Percentiles rank a stretch among this genome's conserved stretches.
Conservation (phyloP, 1,140 invertebrate species). For the Listronotus oregonensis region DNA sequence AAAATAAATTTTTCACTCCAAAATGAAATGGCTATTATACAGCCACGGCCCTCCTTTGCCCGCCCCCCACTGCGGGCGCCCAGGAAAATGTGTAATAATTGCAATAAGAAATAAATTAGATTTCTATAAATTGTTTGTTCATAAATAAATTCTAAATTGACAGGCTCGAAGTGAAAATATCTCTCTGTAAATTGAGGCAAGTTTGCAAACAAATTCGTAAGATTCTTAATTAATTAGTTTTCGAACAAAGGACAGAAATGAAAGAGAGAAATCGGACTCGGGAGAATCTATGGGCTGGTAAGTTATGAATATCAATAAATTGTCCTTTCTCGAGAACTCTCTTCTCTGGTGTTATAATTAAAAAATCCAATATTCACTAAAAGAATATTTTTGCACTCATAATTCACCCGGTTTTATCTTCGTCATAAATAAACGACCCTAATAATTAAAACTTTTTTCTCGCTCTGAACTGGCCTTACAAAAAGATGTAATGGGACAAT, state of each 20-base stretch:
- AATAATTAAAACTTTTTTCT: slow-evolving; percentile 58
- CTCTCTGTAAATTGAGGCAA: slow-evolving; percentile 2
- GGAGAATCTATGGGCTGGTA: slow-evolving; percentile 37
- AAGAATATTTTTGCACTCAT: slow-evolving; percentile 55
- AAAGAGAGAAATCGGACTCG: slow-evolving; percentile 26
- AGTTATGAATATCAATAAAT: slow-evolving; percentile 56
- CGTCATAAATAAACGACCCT: slow-evolving; percentile 58
- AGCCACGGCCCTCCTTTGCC: no score
- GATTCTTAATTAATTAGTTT: slow-evolving; percentile 33
- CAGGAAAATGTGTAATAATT: no score
- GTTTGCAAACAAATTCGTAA: slow-evolving; percentile 27
- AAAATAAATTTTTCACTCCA: no score
- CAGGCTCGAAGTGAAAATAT: no score
- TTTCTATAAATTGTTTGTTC: no score
- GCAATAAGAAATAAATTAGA: no score
- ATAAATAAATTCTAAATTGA: no score
- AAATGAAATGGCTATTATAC: no score
- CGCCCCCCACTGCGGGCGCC: no score
- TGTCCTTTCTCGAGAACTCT: slow-evolving; percentile 40
- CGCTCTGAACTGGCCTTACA: slow-evolving; percentile 44
- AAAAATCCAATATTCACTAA: slow-evolving; percentile 56
- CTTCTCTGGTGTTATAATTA: slow-evolving; percentile 52
- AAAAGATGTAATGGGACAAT: slow-evolving; percentile 53
- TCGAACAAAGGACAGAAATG: slow-evolving; percentile 11
- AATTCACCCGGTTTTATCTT: slow-evolving; percentile 56